These are phyloP conservation scores for Megaleporinus macrocephalus DNA, from an alignment of 2,113 vertebrate species.

Conservation along the genomic window DNA sequence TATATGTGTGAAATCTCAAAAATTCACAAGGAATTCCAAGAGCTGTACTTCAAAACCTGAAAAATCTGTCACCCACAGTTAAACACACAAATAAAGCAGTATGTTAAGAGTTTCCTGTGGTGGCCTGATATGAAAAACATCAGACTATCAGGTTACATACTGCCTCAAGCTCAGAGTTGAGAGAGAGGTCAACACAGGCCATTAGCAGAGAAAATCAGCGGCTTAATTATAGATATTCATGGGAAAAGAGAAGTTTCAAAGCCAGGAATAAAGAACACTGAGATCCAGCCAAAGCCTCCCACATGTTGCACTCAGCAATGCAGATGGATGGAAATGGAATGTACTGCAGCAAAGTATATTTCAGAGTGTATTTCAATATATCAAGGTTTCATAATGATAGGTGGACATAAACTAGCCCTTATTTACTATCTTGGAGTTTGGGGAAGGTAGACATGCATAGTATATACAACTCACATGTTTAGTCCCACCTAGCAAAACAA, in stretches of 20 bases:
- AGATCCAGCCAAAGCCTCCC: constrained; percentile 48
- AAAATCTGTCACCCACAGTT: neutral
- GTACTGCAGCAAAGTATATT: neutral
- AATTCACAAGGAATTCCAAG: neutral
- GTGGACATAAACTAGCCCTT: too few relatives aligned
- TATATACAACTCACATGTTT: too few relatives aligned
- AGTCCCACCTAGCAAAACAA: too few relatives aligned
- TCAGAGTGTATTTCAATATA: too few relatives aligned
- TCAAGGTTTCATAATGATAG: too few relatives aligned
- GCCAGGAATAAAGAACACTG: constrained; percentile 22
- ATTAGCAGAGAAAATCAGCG: constrained; percentile 49
- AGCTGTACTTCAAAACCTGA: neutral
- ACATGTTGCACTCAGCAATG: constrained; percentile 19
- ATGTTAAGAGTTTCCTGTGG: neutral
- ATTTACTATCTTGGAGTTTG: too few relatives aligned
- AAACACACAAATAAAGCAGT: constrained; percentile 5
- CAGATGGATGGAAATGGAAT: neutral
- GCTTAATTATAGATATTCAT: constrained; percentile 60
- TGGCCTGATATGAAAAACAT: constrained; percentile 14
- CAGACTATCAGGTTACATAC: constrained; percentile 45
- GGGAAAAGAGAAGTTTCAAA: constrained; percentile 56
- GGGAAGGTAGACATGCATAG: too few relatives aligned
- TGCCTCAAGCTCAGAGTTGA: constrained; percentile 24
- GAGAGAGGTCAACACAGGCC: constrained; percentile 31
- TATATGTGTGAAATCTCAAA: constrained; percentile 1